A percentile compares a stretch with the other conserved stretches of the same genome.
Evolutionary conservation across 2,797 vertebrate genomes (phyloP).

Genomic region (Megalops cyprinoides): DNA sequence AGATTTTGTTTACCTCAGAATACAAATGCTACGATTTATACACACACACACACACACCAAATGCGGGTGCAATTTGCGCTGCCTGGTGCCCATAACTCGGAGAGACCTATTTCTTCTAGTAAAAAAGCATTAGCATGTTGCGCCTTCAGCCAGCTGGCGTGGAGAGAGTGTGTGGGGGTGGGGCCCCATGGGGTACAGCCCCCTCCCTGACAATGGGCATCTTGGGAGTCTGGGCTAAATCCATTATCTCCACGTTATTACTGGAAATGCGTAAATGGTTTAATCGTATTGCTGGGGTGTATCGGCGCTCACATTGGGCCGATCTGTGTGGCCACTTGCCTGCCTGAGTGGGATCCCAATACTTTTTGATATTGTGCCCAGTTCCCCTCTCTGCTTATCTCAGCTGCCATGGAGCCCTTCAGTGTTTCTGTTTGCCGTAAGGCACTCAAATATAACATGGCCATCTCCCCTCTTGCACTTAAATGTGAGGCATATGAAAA

Average conservation of each 20-base stretch:
- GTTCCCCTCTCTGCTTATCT: neutral
- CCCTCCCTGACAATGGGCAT: neutral
- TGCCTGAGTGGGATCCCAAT: neutral
- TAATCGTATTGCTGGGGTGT: too few species aligned
- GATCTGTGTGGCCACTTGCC: too few species aligned
- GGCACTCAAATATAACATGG: neutral
- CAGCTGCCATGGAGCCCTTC: neutral
- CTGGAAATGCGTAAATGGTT: too few species aligned
- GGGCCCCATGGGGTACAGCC: neutral
- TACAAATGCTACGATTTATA: neutral
- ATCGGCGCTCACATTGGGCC: too few species aligned
- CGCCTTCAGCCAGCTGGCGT: neutral
- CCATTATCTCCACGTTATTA: neutral
- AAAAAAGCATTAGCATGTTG: neutral
- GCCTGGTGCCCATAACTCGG: neutral
- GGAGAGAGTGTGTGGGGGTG: neutral
- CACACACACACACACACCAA: neutral
- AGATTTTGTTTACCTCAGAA: conserved; percentile 14
- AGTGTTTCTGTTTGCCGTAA: neutral
- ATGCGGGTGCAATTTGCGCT: neutral
- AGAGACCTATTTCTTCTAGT: neutral
- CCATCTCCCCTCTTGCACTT: too few species aligned
- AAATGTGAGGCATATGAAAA: neutral
- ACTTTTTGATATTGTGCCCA: neutral
- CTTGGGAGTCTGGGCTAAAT: neutral